Evolutionary conservation across 2,888 invertebrate genomes (phyloP), one percentile per base, ranked within the genome.

Genomic region (Trileptium ribeirensis): DNA sequence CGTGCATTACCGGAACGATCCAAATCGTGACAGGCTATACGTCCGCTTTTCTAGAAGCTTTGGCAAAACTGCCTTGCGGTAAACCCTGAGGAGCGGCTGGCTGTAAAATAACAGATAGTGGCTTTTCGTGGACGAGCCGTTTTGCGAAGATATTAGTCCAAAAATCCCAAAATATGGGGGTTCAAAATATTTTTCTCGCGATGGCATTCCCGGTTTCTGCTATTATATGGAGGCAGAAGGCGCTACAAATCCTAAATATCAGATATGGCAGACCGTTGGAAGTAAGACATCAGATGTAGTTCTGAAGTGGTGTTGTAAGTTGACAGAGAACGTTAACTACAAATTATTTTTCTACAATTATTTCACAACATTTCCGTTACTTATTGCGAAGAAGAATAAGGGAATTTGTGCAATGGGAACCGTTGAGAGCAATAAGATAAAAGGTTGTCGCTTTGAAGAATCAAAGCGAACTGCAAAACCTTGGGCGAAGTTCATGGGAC

Each of bases 141-240:
- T 51, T 51, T 51, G 51, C 8, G 24, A 51, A 51, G 51, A 15
- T 70, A 70, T 31, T 70, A 15, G 70, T n/a, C 70, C 15, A 70
- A 8, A n/a, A 70, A 70, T 15, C 70, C 70, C 31, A 70, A 70
- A 31, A 70, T 15, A 31, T 19, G 70, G 70, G 70, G 70, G 8
- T 31, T 70, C 36, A 86, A 86, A 82, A 82, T 86, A n/a, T n/a
- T 87, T 84, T 81, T 83, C 85, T 29, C 75, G 85, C 79, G 84
- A 84, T 79, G 86, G 85, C 33, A 67, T 67, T 29, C 84, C 85
- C 82, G 86, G 84, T 33, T 83, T 86, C 38, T 67, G 86, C 19
- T 86, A 86, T 81, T 85, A 87, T 81, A 86, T 86, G 82, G 85
- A 85, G 81, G 82, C 85, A 67, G 85, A 86, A 80, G 82, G 84